These are phyloP conservation scores for Ivindomyrus marchei DNA, from an alignment of 2,113 vertebrate genomes.

Conservation along the genomic window DNA sequence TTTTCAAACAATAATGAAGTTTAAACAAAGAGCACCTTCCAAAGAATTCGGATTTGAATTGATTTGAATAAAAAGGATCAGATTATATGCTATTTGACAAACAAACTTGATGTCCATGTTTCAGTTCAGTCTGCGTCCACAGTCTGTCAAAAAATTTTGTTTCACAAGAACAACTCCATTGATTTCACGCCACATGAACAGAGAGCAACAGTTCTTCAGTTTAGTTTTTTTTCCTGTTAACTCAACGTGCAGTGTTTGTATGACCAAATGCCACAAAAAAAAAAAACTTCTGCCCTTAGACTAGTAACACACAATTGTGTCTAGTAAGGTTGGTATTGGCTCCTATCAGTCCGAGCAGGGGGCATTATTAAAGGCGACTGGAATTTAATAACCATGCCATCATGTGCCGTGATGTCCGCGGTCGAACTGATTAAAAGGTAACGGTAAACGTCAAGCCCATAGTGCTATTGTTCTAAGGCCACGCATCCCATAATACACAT, in stretches of 20 bases:
- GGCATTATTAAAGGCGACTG: not conserved
- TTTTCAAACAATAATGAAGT: not conserved
- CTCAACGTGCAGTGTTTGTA: not conserved
- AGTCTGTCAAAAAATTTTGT: not conserved
- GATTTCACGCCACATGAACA: not conserved
- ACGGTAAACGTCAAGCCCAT: not conserved
- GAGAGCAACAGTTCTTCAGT: not conserved
- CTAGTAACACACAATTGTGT: no score
- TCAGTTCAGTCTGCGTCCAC: not conserved
- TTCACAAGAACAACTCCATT: not conserved
- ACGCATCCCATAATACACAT: constrained; percentile 4
- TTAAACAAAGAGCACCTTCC: not conserved
- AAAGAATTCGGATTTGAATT: not conserved
- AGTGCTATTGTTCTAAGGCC: constrained; percentile 11
- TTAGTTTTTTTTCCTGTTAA: not conserved
- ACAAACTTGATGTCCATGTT: not conserved
- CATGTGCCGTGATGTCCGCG: not conserved
- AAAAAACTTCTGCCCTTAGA: not conserved
- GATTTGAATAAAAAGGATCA: not conserved
- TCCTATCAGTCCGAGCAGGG: not conserved
- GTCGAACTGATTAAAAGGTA: not conserved
- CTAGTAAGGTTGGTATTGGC: not conserved
- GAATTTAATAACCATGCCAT: not conserved
- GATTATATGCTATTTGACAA: not conserved
- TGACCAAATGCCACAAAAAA: not conserved